Base-by-base conservation (phyloP, 2,113 vertebrate species). In the Prochilodus magdalenae region DNA sequence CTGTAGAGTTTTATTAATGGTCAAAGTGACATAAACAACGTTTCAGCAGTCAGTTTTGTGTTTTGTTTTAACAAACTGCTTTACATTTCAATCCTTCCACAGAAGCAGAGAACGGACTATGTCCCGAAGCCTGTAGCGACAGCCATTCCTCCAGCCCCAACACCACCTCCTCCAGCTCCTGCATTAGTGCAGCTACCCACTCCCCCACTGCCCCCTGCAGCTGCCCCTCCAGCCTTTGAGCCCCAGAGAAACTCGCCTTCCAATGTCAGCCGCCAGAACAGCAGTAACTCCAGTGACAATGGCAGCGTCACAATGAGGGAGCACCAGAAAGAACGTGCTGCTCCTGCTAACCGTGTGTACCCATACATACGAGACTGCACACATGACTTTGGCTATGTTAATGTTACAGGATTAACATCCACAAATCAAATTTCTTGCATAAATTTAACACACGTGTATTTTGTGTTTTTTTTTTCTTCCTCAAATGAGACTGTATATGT, bases 31-130 rank as follows among this genome's bases (percentile, higher is more conserved):
- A 13, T 16, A 11, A 47, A 30, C 33, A 36, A 36, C n/a, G n/a
- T n/a, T n/a, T n/a, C n/a, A 36, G 33, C 33, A 36, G 60, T 4
- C 12, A 12, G 51, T 6, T 1, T 13, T 30, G 62, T 26, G 36
- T 44, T 30, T 49, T 67, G n/a, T n/a, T n/a, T n/a, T n/a, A n/a
- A 80, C 55, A 1, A 1, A 0, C 18, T 33, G 40, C 26, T 22
- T 53, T 63, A 49, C 14, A 0, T 66, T n/a, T 69, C 49, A 10
- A 10, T 30, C 4, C 1, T 65, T 16, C 3, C 5, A 57, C 93
- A 99, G 98, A 99, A 98, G 49, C 97, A 99, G 78, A 92, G 92
- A 84, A 90, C 91, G 0, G 96, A 98, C 59, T 91, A 90, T 0
- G 73, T 91, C 1, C 87, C 92, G 16, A 95, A 94, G 27, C 90